Evolutionary conservation across 2,888 invertebrate genomes (phyloP).

Genomic region (Odontocolon sp.): DNA sequence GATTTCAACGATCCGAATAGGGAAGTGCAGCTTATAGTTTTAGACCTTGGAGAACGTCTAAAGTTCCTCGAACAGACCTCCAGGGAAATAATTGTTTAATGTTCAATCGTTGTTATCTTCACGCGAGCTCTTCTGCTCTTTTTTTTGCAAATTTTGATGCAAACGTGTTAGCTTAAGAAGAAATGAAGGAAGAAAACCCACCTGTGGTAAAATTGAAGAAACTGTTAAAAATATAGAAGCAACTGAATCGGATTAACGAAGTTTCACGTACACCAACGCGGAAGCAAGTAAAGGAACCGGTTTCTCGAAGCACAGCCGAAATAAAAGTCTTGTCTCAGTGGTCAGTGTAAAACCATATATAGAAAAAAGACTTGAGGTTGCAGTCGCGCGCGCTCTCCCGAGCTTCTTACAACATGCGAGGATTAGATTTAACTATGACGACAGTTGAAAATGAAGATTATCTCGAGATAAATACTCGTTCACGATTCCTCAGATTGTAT

Average conservation of each 20-base stretch:
- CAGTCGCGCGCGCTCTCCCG: no score
- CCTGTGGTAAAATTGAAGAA: neutral
- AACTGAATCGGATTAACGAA: conserved; percentile 14
- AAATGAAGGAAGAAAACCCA: neutral
- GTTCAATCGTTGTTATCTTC: conserved; percentile 6
- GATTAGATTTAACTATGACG: conserved; percentile 43
- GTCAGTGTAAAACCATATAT: neutral
- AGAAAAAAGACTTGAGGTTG: conserved; percentile 5
- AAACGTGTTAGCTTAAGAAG: neutral
- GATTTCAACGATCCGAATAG: conserved; percentile 11
- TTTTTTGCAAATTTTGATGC: neutral
- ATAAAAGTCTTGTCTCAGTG: neutral
- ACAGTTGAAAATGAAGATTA: conserved; percentile 11
- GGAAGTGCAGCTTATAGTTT: conserved; percentile 1
- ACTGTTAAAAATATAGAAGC: neutral
- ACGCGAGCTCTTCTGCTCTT: neutral
- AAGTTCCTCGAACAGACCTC: conserved; percentile 37
- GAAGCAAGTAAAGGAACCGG: conserved; percentile 12
- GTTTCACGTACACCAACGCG: neutral
- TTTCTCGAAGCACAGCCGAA: conserved; percentile 19
- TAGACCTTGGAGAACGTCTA: conserved; percentile 41
- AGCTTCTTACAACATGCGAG: no score
- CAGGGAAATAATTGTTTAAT: conserved; percentile 6
- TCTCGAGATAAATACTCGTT: conserved; percentile 33
- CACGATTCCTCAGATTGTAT: conserved; percentile 21